These are phyloP conservation scores for Ferrisia virgata DNA, from an alignment of 2,888 invertebrate genomes.

Conservation along the genomic window DNA sequence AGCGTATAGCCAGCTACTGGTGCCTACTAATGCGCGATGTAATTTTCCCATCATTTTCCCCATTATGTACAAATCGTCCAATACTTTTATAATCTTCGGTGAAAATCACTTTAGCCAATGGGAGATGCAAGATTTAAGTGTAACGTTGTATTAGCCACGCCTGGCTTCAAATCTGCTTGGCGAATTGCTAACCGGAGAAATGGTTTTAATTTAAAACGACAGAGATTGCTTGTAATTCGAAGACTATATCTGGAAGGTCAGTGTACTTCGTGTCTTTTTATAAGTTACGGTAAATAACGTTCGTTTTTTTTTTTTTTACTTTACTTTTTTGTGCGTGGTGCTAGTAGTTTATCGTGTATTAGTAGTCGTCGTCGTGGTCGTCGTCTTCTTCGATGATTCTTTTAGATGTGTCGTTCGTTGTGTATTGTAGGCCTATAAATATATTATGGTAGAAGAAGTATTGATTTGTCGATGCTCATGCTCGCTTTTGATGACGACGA, in stretches of 20 bases:
- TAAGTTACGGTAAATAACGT: conserved; percentile 28
- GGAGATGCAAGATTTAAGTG: conserved; percentile 33
- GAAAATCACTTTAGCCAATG: conserved; percentile 35
- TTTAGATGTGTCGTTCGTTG: background rate
- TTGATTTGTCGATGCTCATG: background rate
- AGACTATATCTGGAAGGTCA: conserved; percentile 12
- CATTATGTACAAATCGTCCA: conserved; percentile 31
- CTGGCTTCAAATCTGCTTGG: conserved; percentile 37
- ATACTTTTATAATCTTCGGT: conserved; percentile 35
- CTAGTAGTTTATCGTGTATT: too few relatives aligned
- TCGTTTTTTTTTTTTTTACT: conserved; percentile 16
- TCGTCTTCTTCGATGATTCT: background rate
- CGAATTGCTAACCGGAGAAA: conserved; percentile 38
- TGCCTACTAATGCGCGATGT: conserved; percentile 5
- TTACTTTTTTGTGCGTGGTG: background rate
- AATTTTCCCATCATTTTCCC: conserved; percentile 40
- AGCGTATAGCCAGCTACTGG: too few relatives aligned
- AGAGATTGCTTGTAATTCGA: conserved; percentile 23
- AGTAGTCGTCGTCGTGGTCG: too few relatives aligned
- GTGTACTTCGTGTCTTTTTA: background rate
- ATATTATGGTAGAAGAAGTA: too few relatives aligned
- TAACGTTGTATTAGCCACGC: conserved; percentile 40
- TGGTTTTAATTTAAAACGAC: conserved; percentile 35
- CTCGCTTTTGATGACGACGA: background rate
- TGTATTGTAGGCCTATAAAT: too few relatives aligned